Conservation (phyloP, 2,888 invertebrate species). For the Leptopilina syphax region DNA sequence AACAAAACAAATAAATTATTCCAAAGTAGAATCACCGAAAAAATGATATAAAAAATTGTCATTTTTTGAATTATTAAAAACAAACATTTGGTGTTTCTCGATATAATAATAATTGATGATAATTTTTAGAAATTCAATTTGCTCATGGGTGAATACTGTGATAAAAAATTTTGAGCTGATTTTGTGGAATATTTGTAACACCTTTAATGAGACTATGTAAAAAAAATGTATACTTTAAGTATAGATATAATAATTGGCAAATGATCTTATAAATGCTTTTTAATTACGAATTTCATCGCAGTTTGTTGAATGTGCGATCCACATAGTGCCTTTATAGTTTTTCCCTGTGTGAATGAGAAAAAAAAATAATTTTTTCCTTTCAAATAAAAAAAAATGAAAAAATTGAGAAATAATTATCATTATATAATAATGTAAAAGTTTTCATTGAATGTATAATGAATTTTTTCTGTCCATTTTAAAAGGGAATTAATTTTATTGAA, state of each 20-base stretch:
- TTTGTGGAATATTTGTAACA: conserved; percentile 23
- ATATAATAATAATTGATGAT: background rate
- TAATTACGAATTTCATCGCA: conserved; percentile 53
- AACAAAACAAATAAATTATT: too few species aligned
- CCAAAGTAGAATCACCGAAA: too few species aligned
- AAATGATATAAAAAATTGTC: too few species aligned
- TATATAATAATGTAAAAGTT: too few species aligned
- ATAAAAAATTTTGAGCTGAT: conserved; percentile 31
- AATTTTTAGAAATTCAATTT: conserved; percentile 7
- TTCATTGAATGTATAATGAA: too few species aligned
- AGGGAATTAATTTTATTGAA: background rate
- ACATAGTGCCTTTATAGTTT: conserved; percentile 73
- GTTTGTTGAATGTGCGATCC: conserved; percentile 63
- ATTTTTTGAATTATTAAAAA: too few species aligned
- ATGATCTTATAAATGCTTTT: conserved; percentile 14
- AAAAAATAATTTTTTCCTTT: background rate
- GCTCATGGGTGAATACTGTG: conserved; percentile 15
- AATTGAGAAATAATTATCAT: background rate
- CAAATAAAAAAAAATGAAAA: background rate
- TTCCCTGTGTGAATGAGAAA: conserved; percentile 62
- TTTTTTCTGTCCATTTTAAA: background rate
- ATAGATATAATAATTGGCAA: conserved; percentile 21
- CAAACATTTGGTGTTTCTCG: too few species aligned
- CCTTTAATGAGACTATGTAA: conserved; percentile 15
- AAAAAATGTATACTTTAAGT: background rate